phyloP scores from a whole-genome alignment of 2,888 invertebrate species.

The Apamea epomidion region DNA sequence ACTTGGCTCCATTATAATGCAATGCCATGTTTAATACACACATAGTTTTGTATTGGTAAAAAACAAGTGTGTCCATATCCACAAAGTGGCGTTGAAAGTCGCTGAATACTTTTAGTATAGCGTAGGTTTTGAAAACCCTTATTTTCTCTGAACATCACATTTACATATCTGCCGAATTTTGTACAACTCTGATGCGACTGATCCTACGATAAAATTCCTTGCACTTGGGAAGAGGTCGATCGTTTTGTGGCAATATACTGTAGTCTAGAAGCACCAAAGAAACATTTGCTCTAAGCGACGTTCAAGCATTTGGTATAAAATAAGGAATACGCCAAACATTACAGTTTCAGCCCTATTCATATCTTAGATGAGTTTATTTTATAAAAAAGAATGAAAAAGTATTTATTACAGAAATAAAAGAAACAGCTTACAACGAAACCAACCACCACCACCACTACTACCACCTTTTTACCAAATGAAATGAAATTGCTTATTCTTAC shows the following conservation, averaged over 20 bases:
- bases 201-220: neutral
- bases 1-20: slow-evolving; percentile 40
- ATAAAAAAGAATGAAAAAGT: neutral
- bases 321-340: neutral
- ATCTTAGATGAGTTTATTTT: neutral
- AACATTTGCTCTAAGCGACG: neutral
- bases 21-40: slow-evolving; percentile 39
- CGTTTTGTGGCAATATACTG: no score
- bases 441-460: no score
- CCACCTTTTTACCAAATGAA: neutral
- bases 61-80: neutral
- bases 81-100: neutral
- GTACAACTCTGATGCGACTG: neutral
- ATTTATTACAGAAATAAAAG: neutral
- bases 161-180: neutral
- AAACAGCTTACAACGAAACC: no score
- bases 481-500: no score
- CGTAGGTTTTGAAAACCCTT: neutral
- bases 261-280: neutral
- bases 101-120: neutral
- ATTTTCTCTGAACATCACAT: neutral
- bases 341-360: neutral
- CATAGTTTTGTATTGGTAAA: slow-evolving; percentile 24
- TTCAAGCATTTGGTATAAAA: neutral
- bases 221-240: neutral